Conservation (phyloP, 1,140 invertebrate species). For the Drosophila nebulosa region DNA sequence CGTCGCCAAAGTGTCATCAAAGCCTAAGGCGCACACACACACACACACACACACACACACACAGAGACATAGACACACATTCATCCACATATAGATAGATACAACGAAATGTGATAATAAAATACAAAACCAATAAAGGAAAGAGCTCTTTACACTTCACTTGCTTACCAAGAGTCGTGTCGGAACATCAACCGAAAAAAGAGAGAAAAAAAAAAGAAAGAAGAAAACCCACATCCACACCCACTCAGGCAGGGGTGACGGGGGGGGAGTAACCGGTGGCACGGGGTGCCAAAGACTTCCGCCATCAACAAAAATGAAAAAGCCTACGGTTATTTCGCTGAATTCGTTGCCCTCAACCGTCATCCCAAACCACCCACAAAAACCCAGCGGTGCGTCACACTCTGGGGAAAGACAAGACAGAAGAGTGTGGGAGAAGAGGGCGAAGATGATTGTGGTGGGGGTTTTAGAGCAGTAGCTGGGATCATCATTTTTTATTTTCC, state of each 20-base stretch:
- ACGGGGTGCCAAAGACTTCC: constrained; percentile 52
- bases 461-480: constrained; percentile 46
- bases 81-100: background rate
- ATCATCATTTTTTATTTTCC: constrained; percentile 80
- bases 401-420: background rate
- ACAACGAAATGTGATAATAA: constrained; percentile 77
- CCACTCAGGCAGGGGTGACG: constrained; percentile 10
- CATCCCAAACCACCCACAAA: constrained; percentile 1
- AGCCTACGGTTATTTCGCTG: constrained; percentile 70
- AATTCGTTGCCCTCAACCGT: constrained; percentile 34
- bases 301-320: constrained; percentile 51
- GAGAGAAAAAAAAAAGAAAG: background rate
- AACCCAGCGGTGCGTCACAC: constrained; percentile 54
- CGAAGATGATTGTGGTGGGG: background rate
- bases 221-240: background rate
- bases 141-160: constrained; percentile 81
- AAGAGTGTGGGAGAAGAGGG: background rate
- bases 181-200: constrained; percentile 14
- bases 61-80: constrained; percentile 14
- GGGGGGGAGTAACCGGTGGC: background rate
- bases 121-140: constrained; percentile 81
- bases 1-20: constrained; percentile 65
- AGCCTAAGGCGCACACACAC: constrained; percentile 49
- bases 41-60: constrained; percentile 25
- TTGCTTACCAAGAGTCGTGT: constrained; percentile 73